These are phyloP conservation scores for Pipa parva DNA, from an alignment of 2,113 vertebrate genomes.

Conservation along the genomic window DNA sequence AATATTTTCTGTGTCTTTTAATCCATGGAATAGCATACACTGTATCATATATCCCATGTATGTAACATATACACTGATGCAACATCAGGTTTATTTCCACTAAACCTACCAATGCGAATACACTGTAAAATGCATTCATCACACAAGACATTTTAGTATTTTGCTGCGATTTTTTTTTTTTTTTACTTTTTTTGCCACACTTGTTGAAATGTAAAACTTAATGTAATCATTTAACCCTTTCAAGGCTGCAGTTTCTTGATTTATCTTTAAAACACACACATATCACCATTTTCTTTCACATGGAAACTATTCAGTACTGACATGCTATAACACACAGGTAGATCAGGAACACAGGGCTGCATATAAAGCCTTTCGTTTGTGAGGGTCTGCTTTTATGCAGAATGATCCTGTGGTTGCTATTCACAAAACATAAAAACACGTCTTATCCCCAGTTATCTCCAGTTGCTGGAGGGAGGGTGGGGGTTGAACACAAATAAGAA, in stretches of 20 bases:
- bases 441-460: not conserved
- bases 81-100: not conserved
- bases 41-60: not conserved
- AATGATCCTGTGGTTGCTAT: not conserved
- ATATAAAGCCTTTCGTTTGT: not conserved
- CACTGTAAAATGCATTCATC: too few species aligned
- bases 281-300: too few species aligned
- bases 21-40: not conserved
- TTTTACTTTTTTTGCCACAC: not conserved
- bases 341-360: not conserved
- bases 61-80: not conserved
- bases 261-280: too few species aligned
- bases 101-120: too few species aligned
- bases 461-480: not conserved
- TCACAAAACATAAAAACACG: slow-evolving; percentile 2
- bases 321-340: not conserved
- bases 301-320: not conserved
- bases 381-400: not conserved
- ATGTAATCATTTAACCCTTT: too few species aligned
- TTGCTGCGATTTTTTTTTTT: too few species aligned
- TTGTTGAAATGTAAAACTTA: too few species aligned
- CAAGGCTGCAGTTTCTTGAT: too few species aligned
- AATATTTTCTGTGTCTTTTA: not conserved
- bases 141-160: too few species aligned
- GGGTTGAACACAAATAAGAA: slow-evolving; percentile 23